Conservation (phyloP, 2,888 invertebrate genomes). For the Blastobasis lacticolella region DNA sequence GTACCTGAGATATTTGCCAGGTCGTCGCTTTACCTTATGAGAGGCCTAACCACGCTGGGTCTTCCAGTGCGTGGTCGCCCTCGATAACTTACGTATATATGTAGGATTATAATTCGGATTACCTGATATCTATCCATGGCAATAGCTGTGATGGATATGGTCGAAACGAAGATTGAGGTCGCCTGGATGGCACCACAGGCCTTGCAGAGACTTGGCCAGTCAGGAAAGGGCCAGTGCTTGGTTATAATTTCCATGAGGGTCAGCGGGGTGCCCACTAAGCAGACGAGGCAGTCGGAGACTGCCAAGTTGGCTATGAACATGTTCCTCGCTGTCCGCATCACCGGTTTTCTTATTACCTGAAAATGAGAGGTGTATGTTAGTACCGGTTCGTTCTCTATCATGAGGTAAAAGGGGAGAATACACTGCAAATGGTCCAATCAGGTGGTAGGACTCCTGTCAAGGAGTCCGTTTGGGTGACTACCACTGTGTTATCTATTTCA, state of each 20-base stretch:
- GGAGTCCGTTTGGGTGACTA: too few relatives aligned
- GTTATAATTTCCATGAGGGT: conserved; percentile 90
- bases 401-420: too few relatives aligned
- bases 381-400: too few relatives aligned
- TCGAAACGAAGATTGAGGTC: conserved; percentile 93
- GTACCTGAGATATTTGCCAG: too few relatives aligned
- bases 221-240: conserved; percentile 90
- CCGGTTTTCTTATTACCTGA: conserved; percentile 86
- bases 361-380: conserved; percentile 12
- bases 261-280: conserved; percentile 91
- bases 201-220: conserved; percentile 86
- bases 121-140: conserved; percentile 89
- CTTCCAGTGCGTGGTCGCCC: too few relatives aligned
- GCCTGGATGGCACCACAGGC: conserved; percentile 90
- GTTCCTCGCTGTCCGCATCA: conserved; percentile 94
- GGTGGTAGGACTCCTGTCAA: too few relatives aligned
- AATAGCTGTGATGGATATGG: conserved; percentile 94
- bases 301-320: conserved; percentile 94
- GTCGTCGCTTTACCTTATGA: too few relatives aligned
- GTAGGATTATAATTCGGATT: too few relatives aligned
- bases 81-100: too few relatives aligned
- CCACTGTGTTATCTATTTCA: too few relatives aligned
- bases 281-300: conserved; percentile 87
- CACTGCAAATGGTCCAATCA: too few relatives aligned
- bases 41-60: too few relatives aligned